Base-by-base conservation (phyloP, 2,888 invertebrate genomes). In the Sesia apiformis region DNA sequence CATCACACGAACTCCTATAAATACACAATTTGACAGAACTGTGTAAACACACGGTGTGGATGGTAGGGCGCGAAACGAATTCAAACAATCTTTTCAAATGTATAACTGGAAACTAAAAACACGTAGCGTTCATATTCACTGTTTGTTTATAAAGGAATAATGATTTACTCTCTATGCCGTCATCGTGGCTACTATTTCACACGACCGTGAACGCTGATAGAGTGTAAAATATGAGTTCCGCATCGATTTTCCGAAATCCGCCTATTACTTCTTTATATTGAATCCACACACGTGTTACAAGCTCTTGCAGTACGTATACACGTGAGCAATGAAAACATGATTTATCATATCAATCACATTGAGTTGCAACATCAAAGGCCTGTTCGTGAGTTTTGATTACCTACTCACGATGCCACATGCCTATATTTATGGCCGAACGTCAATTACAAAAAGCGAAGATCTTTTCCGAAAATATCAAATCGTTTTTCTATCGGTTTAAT, bases 291-390 rank as follows among this genome's bases (percentile, higher is more conserved):
- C 23, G 23, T 23, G 23, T 23, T 23, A 23, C 23, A 23, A 23
- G 23, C 23, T 23, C 23, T 23, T 23, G 23, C 23, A 23, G 23
- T 23, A 23, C 23, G 23, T 23, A 23, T 1, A 23, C 23, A 23
- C 23, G 23, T 23, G 23, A 38, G 49, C 46, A 46, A 55, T 52
- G 56, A 54, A 58, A 51, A 53, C 51, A 51, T 46, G 52, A 52
- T 56, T 57, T 56, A 56, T 57, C 53, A 56, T 57, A 59, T 61
- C 62, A 55, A 61, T 63, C 62, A 60, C 56, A 56, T 57, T 55
- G 56, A 58, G 23, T 57, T 55, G 59, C 53, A 62, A 65, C 64
- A 64, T 65, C 65, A 65, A 65, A 65, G 63, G 58, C 52, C 50
- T 50, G 43, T 49, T 57, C 55, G 56, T 57, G 50, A 57, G 52